Evolutionary conservation across 2,888 invertebrate genomes (phyloP).

Genomic region (Napeogenes sylphis): DNA sequence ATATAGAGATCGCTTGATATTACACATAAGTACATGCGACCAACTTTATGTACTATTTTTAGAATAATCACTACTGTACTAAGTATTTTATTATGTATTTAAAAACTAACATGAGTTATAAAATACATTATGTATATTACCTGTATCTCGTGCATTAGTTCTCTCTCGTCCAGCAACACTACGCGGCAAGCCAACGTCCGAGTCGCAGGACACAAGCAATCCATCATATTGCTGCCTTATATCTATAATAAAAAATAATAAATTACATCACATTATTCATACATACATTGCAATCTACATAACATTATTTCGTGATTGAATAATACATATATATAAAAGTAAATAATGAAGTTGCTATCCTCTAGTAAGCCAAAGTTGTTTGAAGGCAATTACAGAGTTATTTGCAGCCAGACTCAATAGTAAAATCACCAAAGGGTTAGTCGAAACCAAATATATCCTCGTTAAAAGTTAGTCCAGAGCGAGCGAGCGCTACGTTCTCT

Average conservation of each 20-base stretch:
- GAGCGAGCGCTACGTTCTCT: constrained; percentile 52
- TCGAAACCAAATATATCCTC: constrained; percentile 76
- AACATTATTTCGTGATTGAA: no score
- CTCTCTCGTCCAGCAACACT: constrained; percentile 92
- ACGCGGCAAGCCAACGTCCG: constrained; percentile 87
- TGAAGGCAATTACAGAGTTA: constrained; percentile 75
- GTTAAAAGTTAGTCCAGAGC: constrained; percentile 74
- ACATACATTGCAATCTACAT: no score
- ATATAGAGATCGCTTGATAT: background rate
- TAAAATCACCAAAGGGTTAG: constrained; percentile 76
- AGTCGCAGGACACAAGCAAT: constrained; percentile 78
- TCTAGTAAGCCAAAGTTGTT: constrained; percentile 66
- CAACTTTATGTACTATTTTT: no score
- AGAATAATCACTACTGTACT: no score
- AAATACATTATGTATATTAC: constrained; percentile 67
- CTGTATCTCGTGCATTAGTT: constrained; percentile 92
- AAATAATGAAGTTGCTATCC: constrained; percentile 15
- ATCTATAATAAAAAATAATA: constrained; percentile 37
- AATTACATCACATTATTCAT: no score
- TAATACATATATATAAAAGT: background rate
- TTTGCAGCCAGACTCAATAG: constrained; percentile 74
- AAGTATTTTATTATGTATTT: no score
- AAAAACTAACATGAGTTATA: background rate
- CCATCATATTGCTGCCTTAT: constrained; percentile 64
- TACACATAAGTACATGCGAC: no score